A percentile compares a stretch with the other conserved stretches of the same genome.
Conservation (phyloP, 2,888 invertebrate species). For the Endotricha flammealis region DNA sequence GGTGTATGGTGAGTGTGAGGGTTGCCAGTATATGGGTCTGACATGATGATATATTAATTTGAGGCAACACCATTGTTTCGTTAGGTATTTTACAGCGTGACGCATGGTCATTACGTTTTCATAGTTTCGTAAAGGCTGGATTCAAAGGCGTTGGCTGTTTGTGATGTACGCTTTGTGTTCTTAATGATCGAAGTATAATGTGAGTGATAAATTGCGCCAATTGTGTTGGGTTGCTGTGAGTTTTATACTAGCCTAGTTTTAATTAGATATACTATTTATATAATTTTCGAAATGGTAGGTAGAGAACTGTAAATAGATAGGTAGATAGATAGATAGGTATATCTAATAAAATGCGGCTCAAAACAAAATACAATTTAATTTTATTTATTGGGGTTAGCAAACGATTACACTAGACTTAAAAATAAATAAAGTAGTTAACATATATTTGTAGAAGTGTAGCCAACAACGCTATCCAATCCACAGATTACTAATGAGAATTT, state of each 20-base stretch:
- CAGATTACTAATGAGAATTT: no score
- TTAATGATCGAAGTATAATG: constrained; percentile 60
- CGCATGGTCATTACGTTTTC: constrained; percentile 77
- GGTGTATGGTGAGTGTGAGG: constrained; percentile 32
- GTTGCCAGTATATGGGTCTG: constrained; percentile 61
- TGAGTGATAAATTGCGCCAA: constrained; percentile 51
- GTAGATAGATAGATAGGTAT: no score
- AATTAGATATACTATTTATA: no score
- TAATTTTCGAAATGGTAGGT: no score
- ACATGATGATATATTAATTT: constrained; percentile 79
- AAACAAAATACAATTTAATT: no score
- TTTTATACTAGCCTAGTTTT: not conserved
- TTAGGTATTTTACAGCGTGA: constrained; percentile 73
- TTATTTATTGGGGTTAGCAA: no score
- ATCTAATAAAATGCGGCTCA: no score
- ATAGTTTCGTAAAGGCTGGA: constrained; percentile 72
- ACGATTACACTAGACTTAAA: no score
- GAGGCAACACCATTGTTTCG: constrained; percentile 73
- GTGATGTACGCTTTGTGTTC: constrained; percentile 51
- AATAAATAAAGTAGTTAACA: no score
- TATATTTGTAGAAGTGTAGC: no score
- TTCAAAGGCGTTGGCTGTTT: constrained; percentile 46
- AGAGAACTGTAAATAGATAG: no score
- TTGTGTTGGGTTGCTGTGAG: constrained; percentile 9
- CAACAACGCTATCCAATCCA: no score